Percentiles rank a stretch among this genome's conserved stretches.
These are phyloP conservation scores for Venturia canescens DNA, from an alignment of 1,140 invertebrate species.

Conservation along the genomic window DNA sequence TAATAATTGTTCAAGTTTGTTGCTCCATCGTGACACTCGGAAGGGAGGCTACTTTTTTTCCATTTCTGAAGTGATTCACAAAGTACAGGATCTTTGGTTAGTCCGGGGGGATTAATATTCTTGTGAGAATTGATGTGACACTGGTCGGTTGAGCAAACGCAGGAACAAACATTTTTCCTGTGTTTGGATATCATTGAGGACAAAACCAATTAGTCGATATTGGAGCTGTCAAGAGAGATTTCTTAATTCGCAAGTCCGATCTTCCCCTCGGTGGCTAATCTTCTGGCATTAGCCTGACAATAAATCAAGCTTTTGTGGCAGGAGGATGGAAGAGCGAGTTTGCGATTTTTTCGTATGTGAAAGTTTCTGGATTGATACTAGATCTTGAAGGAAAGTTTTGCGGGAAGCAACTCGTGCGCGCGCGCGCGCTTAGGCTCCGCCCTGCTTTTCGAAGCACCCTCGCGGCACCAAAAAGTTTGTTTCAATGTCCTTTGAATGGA, in stretches of 20 bases:
- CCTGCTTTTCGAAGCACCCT: background rate
- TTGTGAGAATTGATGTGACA: background rate
- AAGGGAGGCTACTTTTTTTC: background rate
- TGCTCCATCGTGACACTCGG: background rate
- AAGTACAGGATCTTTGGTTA: no score
- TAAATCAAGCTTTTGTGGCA: background rate
- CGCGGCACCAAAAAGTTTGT: background rate
- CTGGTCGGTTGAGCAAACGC: background rate
- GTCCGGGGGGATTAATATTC: no score
- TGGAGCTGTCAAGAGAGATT: background rate
- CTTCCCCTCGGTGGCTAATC: background rate
- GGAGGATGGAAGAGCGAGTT: background rate
- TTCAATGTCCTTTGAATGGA: background rate
- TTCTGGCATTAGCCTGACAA: background rate
- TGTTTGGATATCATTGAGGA: constrained; percentile 3
- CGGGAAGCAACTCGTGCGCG: background rate
- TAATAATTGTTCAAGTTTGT: constrained; percentile 56
- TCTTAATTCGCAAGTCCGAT: background rate
- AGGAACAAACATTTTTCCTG: background rate
- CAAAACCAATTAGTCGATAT: constrained; percentile 19
- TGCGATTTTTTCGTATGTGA: background rate
- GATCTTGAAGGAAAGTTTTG: constrained; percentile 26
- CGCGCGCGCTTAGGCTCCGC: background rate
- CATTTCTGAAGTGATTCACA: background rate
- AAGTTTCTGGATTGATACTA: background rate